Evolutionary conservation across 2,888 invertebrate genomes (phyloP).

Genomic region (Lasioglossum marginatum): DNA sequence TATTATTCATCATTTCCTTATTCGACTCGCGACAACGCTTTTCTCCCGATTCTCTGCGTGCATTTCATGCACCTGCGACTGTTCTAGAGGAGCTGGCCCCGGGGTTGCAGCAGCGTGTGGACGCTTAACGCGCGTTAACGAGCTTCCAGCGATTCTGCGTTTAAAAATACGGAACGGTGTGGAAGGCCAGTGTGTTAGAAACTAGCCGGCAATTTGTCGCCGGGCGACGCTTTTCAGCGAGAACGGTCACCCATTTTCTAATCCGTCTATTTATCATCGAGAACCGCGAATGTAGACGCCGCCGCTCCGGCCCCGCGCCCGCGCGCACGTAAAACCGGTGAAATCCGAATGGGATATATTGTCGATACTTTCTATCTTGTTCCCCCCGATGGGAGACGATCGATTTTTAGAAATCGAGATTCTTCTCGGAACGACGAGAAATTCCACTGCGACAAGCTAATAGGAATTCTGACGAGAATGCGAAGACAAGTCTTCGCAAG

Average conservation of each 20-base stretch:
- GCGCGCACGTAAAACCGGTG: conserved; percentile 19
- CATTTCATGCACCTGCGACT: conserved; percentile 62
- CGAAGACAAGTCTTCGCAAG: neutral
- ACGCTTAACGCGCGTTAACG: conserved; percentile 51
- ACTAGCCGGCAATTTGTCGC: conserved; percentile 54
- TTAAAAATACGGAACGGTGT: conserved; percentile 43
- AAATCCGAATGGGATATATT: conserved; percentile 23
- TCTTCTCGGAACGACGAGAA: neutral
- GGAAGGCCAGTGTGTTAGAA: conserved; percentile 41
- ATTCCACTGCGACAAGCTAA: neutral
- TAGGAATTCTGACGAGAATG: neutral
- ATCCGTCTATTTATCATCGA: conserved; percentile 28
- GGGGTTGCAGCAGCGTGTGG: conserved; percentile 45
- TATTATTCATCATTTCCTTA: conserved; percentile 42
- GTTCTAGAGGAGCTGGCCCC: conserved; percentile 54
- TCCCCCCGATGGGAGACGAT: neutral
- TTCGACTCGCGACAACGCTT: conserved; percentile 35
- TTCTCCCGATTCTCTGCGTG: conserved; percentile 50
- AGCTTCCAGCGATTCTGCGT: conserved; percentile 58
- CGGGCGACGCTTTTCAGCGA: conserved; percentile 27
- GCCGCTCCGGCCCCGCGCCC: neutral
- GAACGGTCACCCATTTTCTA: conserved; percentile 41
- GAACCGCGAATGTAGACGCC: neutral
- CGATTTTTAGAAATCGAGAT: conserved; percentile 16
- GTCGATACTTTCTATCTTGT: conserved; percentile 40